phyloP scores from a whole-genome alignment of 2,888 invertebrate genomes.

The Disparrhopalites patrizii region DNA sequence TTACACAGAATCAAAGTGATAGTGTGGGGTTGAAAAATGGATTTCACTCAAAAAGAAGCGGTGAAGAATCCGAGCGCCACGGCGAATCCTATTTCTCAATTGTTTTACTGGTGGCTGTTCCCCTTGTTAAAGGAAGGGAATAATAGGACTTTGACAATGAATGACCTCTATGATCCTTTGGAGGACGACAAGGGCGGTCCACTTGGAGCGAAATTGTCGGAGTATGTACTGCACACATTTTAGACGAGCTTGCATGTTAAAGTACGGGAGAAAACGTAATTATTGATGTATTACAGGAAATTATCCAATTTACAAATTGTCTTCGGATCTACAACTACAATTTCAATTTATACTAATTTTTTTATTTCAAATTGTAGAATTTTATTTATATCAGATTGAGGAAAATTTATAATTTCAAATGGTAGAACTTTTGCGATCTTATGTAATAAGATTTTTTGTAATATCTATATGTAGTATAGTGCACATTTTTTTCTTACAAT shows the following conservation, averaged over 20 bases:
- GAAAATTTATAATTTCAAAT: no score
- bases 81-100: slow-evolving; percentile 60
- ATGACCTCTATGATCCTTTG: slow-evolving; percentile 70
- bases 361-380: not conserved
- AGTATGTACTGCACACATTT: slow-evolving; percentile 53
- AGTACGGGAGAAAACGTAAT: slow-evolving; percentile 62
- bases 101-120: slow-evolving; percentile 71
- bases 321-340: no score
- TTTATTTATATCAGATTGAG: not conserved
- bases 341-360: not conserved
- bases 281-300: slow-evolving; percentile 53
- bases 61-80: slow-evolving; percentile 59
- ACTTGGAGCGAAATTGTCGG: slow-evolving; percentile 66
- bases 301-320: slow-evolving; percentile 54
- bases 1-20: no score
- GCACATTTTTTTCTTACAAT: no score
- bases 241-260: slow-evolving; percentile 15
- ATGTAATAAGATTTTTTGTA: no score
- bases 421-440: no score
- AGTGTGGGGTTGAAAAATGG: no score
- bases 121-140: slow-evolving; percentile 72
- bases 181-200: slow-evolving; percentile 63
- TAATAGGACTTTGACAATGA: slow-evolving; percentile 64
- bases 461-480: no score
- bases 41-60: slow-evolving; percentile 53